Evolutionary conservation across 2,888 invertebrate genomes (phyloP).

Genomic region (Lordiphosa andalusiaca): DNA sequence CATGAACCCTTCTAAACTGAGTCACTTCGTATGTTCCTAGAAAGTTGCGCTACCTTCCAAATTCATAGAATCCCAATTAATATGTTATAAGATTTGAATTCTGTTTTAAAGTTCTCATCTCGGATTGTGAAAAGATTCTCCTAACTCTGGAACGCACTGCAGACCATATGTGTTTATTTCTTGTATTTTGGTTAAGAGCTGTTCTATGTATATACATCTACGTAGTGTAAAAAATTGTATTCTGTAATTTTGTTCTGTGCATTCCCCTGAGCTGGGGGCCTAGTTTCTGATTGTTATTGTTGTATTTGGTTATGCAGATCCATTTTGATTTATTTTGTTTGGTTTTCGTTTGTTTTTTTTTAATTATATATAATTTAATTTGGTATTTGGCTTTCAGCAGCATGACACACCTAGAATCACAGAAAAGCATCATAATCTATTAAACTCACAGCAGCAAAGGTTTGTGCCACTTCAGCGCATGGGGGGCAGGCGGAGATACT

Average conservation of each 20-base stretch:
- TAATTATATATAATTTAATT: constrained; percentile 62
- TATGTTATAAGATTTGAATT: no score
- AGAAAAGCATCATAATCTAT: constrained; percentile 78
- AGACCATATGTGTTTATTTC: neutral
- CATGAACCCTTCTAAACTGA: no score
- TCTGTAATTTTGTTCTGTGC: constrained; percentile 26
- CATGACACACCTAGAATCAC: constrained; percentile 80
- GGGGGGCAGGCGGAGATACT: constrained; percentile 17
- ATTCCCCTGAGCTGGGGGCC: constrained; percentile 11
- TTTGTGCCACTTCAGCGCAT: constrained; percentile 69
- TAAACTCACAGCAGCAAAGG: constrained; percentile 78
- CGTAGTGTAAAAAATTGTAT: constrained; percentile 1
- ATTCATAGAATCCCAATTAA: no score
- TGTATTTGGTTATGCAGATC: constrained; percentile 21
- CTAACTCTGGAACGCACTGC: neutral
- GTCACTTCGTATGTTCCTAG: no score
- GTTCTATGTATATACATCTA: constrained; percentile 8
- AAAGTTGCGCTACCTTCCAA: no score
- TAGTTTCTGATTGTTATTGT: constrained; percentile 19
- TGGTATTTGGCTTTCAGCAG: constrained; percentile 81
- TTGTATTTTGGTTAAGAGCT: neutral
- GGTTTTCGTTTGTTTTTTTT: constrained; percentile 28
- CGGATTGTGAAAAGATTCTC: neutral
- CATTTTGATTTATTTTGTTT: constrained; percentile 18
- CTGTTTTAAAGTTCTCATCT: neutral